Base-by-base conservation (phyloP, 2,797 vertebrate species). In the Eptatretus atami region DNA sequence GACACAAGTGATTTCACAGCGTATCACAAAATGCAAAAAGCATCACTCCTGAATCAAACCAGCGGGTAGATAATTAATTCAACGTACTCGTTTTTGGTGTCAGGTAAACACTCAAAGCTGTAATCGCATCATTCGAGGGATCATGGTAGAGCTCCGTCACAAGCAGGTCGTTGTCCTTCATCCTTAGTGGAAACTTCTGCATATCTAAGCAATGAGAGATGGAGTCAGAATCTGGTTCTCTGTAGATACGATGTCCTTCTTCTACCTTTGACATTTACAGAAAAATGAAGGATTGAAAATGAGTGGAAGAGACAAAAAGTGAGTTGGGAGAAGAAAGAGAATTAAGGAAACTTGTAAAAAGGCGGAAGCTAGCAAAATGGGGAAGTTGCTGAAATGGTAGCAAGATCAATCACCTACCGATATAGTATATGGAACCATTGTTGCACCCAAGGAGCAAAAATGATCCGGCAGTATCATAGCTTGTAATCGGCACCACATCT, bases 341-440 rank as follows among this genome's bases (percentile, higher is more conserved):
- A 44, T 44, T 8, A 44, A 44, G 31, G 31, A 44, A 44, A 44
- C 31, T 44, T 44, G 31, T 44, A 8, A 44, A 44, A 44, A 44
- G 31, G 31, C 31, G 31, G 31, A 44, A 44, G 31, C 31, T 44
- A 44, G 31, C 31, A 44, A 19, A 44, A 44, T 44, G 31, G 31
- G 31, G 6, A 44, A 44, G 31, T 8, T 44, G 31, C 6, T 44
- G 19, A 44, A 44, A 44, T 44, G 31, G 31, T 44, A 44, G 2
- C 31, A 44, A 44, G 31, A 44, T 44, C 31, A 44, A 44, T 44
- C 53, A 64, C 77, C 76, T 75, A 96, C 88, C 90, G 70, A 96
- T 95, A 67, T 96, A 96, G 71, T 95, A 96, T 74, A 96, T 86
- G 1, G 88, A 95, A 53, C 88, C 88, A 2, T 95, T 95, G 74